Conservation (phyloP, 64 coral and sea anemone species). For the Exaiptasia diaphana region DNA sequence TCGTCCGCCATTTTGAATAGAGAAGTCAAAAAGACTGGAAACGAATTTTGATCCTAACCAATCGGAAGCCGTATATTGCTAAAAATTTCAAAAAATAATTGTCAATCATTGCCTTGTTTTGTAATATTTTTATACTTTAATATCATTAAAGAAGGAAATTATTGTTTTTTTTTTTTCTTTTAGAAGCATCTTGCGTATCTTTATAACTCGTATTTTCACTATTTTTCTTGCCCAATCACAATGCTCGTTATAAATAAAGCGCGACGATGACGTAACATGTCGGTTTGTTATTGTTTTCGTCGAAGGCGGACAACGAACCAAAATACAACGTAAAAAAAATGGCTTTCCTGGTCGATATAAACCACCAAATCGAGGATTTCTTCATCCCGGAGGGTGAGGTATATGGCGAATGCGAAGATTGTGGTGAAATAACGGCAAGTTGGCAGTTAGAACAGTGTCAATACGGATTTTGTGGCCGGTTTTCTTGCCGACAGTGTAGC, state of each 20-base stretch:
- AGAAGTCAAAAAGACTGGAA: neutral
- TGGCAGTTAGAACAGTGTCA: slow-evolving; percentile 80
- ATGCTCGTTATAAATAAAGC: slow-evolving; percentile 48
- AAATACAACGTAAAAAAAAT: neutral
- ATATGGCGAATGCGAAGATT: slow-evolving; percentile 87
- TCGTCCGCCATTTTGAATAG: slow-evolving; percentile 77
- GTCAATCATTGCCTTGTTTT: too few species aligned
- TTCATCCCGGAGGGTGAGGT: neutral
- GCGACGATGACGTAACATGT: slow-evolving; percentile 36
- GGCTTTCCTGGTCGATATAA: neutral
- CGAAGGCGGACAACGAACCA: too few species aligned
- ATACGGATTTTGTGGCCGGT: slow-evolving; percentile 84
- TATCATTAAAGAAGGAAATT: neutral
- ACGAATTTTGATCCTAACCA: slow-evolving; percentile 4
- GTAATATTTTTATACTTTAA: too few species aligned
- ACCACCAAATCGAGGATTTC: slow-evolving; percentile 1
- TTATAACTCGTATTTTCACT: neutral
- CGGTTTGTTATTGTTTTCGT: slow-evolving; percentile 81
- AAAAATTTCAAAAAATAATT: too few species aligned
- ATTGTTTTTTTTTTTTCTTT: neutral
- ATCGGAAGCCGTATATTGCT: slow-evolving; percentile 21
- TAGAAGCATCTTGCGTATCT: neutral
- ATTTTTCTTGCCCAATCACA: slow-evolving; percentile 52
- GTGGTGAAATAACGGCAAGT: slow-evolving; percentile 55
- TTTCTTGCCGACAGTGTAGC: slow-evolving; percentile 65